phyloP scores from a whole-genome alignment of 2,113 vertebrate genomes.

The Andinoacara biseriatus region DNA sequence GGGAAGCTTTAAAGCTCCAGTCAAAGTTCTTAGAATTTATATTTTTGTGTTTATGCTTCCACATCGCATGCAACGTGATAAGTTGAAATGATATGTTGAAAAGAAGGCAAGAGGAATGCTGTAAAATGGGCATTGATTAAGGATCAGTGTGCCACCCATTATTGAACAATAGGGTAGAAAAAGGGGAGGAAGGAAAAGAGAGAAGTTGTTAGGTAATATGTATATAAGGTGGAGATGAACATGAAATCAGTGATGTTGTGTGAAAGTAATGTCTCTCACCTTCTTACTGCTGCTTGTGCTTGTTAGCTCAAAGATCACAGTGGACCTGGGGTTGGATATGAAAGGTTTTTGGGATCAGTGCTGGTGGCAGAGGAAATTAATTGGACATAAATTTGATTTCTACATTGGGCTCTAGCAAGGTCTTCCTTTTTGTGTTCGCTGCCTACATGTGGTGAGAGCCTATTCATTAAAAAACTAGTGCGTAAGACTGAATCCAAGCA shows the following conservation, averaged over 20 bases:
- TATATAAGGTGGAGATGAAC: not conserved
- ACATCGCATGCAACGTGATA: not conserved
- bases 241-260: not conserved
- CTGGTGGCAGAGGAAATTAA: conserved; percentile 10
- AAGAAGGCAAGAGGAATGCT: not conserved
- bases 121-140: conserved; percentile 1
- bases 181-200: not conserved
- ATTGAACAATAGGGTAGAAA: not conserved
- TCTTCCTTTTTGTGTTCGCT: not conserved
- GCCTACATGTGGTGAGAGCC: not conserved
- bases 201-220: not conserved
- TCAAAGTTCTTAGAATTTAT: not conserved
- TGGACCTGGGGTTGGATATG: not conserved
- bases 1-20: not conserved
- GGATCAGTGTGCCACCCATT: not conserved
- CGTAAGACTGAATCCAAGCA: conserved; percentile 1
- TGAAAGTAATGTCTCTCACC: conserved; percentile 14
- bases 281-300: conserved; percentile 6
- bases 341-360: not conserved
- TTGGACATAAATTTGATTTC: conserved; percentile 6
- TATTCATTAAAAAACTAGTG: not conserved
- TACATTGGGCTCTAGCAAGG: not conserved
- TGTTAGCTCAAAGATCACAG: conserved; percentile 5
- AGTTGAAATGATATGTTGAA: not conserved
- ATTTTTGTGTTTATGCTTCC: not conserved